These are phyloP conservation scores for Drosophila takahashii DNA, from an alignment of 1,140 invertebrate genomes.

Conservation along the genomic window DNA sequence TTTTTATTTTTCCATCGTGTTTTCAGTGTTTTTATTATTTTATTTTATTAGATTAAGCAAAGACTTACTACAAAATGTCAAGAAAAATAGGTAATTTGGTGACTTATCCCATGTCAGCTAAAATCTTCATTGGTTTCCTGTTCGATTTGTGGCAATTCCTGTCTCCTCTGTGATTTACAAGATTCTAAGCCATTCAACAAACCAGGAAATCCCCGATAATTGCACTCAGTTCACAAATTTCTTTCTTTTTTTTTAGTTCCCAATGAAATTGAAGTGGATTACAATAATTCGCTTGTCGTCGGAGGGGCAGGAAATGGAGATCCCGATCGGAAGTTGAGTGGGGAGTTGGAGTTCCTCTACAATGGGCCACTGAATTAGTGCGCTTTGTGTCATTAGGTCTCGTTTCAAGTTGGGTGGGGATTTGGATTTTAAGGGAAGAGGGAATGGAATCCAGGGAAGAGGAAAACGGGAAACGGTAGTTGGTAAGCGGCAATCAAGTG, in stretches of 20 bases:
- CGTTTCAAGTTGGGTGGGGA: conserved; percentile 62
- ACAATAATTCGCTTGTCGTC: conserved; percentile 66
- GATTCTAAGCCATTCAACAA: conserved; percentile 19
- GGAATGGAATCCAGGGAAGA: neutral
- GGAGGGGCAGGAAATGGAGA: conserved; percentile 10
- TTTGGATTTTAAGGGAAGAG: conserved; percentile 3
- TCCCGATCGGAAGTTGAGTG: conserved; percentile 15
- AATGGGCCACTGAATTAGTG: conserved; percentile 62
- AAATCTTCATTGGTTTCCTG: neutral
- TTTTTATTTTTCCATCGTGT: no score
- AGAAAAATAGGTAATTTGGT: neutral
- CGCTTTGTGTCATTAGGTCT: conserved; percentile 79
- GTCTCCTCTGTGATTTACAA: conserved; percentile 12
- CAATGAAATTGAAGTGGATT: conserved; percentile 72
- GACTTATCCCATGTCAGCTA: neutral
- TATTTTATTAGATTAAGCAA: no score
- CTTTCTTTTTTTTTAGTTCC: conserved; percentile 12
- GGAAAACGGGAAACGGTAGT: neutral
- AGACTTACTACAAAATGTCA: no score
- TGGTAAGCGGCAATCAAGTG: conserved; percentile 61
- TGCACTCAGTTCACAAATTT: conserved; percentile 47
- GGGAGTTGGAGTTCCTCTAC: neutral
- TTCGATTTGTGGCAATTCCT: neutral
- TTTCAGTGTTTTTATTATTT: no score
- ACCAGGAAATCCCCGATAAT: conserved; percentile 45